Percentiles rank a stretch among this genome's conserved stretches.
phyloP scores from a whole-genome alignment of 2,113 vertebrate species.

The Pelusios castaneus region DNA sequence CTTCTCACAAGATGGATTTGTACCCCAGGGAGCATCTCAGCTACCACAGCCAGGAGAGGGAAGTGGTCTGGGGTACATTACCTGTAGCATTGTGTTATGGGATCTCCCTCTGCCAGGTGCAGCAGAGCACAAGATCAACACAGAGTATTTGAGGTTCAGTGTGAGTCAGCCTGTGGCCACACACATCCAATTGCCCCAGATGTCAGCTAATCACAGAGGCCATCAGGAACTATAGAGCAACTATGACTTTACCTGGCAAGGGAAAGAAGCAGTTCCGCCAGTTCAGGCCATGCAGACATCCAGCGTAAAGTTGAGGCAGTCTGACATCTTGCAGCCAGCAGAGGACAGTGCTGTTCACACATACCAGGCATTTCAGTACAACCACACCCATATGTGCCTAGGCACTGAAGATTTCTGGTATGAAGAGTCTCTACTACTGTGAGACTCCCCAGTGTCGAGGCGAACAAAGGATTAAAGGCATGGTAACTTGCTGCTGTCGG shows the following conservation, averaged over 20 bases:
- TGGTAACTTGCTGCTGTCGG: background rate
- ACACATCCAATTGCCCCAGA: background rate
- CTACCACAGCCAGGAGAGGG: background rate
- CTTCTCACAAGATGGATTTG: background rate
- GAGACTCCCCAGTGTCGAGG: background rate
- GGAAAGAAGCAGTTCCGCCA: background rate
- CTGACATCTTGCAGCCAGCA: background rate
- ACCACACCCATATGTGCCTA: background rate
- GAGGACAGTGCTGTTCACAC: background rate
- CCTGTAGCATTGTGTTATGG: background rate
- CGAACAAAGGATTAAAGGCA: background rate
- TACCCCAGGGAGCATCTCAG: background rate
- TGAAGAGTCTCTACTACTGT: background rate
- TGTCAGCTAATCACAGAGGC: background rate
- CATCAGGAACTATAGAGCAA: background rate
- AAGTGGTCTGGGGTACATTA: background rate
- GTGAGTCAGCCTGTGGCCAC: background rate
- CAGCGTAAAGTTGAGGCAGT: background rate
- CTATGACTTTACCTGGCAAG: background rate
- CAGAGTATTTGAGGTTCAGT: background rate
- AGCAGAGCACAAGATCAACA: background rate
- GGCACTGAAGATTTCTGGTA: background rate
- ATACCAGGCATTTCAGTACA: background rate
- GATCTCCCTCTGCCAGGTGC: background rate
- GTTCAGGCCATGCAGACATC: background rate